Evolutionary conservation across 2,113 vertebrate species (phyloP), one percentile per base, ranked within the genome.

Genomic region (Nerophis ophidion): DNA sequence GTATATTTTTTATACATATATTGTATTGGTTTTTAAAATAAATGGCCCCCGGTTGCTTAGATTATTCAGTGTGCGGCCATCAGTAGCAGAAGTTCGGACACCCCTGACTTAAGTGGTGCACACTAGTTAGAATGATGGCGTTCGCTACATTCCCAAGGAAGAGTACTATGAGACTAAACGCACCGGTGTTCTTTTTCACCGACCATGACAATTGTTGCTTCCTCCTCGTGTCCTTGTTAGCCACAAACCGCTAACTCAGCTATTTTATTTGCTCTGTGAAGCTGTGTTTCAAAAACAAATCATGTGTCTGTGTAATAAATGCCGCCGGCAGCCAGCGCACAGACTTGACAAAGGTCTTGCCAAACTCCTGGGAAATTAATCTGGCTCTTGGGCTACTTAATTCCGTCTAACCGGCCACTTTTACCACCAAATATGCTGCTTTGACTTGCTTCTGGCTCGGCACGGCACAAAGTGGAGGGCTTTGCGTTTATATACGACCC

Each of bases 331-430:
- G 54, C 9, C 10, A 42, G 54, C 9, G 9, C 40, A 44, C 40
- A 59, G 19, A 59, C 49, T 56, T 49, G 44, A 68, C 48, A 40
- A 40, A n/a, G 33, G 1, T 34, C 57, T 51, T 45, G 19, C 57
- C 55, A 36, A 44, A 48, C 36, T 46, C 47, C 51, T 40, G 44
- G 8, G 44, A 19, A 19, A 47, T 16, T 2, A n/a, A 44, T 56
- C 38, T 42, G 36, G 19, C 6, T 13, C 49, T 63, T 46, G 3
- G 46, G 34, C 7, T 33, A 26, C 34, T 34, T 35, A 50, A 49
- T 26, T 14, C 13, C 7, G 5, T 52, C 15, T 33, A 14, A 34
- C 8, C 14, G 6, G 5, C 44, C 44, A 56, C 38, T 56, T 56
- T 40, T 8, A 35, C 53, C 35, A n/a, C 36, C 35, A 55, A 42